phyloP scores from a whole-genome alignment of 1,140 invertebrate species.

The Zaprionus africanus region DNA sequence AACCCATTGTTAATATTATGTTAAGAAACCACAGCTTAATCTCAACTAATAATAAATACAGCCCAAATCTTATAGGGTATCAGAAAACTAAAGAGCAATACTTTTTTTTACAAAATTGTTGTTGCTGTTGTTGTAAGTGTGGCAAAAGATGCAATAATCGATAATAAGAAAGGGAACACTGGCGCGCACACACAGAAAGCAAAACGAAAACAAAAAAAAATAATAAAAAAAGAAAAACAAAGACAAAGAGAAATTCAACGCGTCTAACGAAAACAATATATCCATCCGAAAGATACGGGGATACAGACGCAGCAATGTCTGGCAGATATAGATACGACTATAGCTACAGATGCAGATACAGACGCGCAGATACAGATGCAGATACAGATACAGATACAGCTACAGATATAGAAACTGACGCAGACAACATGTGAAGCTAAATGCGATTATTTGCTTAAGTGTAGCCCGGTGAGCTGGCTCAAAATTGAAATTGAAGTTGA shows the following conservation, averaged over 20 bases:
- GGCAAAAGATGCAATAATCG: conserved; percentile 73
- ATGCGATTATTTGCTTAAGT: conserved; percentile 75
- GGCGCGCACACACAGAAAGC: conserved; percentile 22
- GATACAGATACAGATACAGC: conserved; percentile 6
- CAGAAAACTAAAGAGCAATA: conserved; percentile 6
- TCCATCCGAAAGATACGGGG: conserved; percentile 30
- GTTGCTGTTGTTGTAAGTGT: conserved; percentile 24
- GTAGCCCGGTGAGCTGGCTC: conserved; percentile 53
- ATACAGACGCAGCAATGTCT: conserved; percentile 11
- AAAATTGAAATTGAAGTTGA: conserved; percentile 71
- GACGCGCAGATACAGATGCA: conserved; percentile 15
- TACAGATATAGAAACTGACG: conserved; percentile 54
- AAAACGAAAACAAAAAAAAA: conserved; percentile 43
- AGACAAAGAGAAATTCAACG: conserved; percentile 64
- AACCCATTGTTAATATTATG: too few relatives aligned
- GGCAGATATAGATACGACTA: conserved; percentile 12
- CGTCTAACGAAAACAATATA: conserved; percentile 58
- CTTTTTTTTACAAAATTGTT: conserved; percentile 6
- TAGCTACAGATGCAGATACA: conserved; percentile 11
- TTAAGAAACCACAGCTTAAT: not conserved
- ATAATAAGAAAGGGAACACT: conserved; percentile 60
- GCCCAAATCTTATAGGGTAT: not conserved
- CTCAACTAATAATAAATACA: not conserved
- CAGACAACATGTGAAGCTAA: conserved; percentile 55
- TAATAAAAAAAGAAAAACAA: conserved; percentile 52